Evolutionary conservation across 2,797 vertebrate genomes (phyloP).

Genomic region (Dendrocincla fuliginosa): DNA sequence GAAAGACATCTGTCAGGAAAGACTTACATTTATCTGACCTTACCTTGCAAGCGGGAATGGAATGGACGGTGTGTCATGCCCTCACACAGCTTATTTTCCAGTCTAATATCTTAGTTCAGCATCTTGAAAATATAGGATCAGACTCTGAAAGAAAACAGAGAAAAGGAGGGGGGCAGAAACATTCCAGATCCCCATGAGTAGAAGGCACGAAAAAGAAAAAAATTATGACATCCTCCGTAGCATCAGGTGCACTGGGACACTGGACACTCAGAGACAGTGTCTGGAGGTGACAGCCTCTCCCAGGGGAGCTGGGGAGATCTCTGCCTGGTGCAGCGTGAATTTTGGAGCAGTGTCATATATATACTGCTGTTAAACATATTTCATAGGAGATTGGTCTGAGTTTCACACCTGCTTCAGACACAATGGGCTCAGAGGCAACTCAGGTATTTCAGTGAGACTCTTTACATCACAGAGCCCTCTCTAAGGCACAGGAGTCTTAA

Average conservation of each 20-base stretch:
- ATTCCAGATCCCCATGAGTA: rapidly evolving
- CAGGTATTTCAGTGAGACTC: background rate
- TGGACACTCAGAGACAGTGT: background rate
- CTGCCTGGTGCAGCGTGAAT: background rate
- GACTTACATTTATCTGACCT: background rate
- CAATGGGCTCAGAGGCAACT: rapidly evolving
- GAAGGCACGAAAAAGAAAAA: background rate
- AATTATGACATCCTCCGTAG: too few relatives aligned
- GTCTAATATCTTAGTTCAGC: background rate
- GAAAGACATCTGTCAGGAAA: background rate
- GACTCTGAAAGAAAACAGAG: background rate
- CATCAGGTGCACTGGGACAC: background rate
- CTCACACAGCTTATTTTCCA: background rate
- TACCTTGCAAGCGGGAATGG: background rate
- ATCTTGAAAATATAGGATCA: background rate
- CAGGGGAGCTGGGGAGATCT: rapidly evolving
- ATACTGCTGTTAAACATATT: background rate
- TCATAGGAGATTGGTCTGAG: background rate
- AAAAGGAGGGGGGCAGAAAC: background rate
- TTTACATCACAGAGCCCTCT: background rate
- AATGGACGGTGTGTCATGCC: background rate
- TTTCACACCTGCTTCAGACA: background rate
- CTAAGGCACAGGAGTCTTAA: background rate
- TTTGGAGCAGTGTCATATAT: rapidly evolving
- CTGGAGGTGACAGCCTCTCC: background rate